phyloP scores from a whole-genome alignment of 2,113 vertebrate genomes.

The Nesospiza acunhae region DNA sequence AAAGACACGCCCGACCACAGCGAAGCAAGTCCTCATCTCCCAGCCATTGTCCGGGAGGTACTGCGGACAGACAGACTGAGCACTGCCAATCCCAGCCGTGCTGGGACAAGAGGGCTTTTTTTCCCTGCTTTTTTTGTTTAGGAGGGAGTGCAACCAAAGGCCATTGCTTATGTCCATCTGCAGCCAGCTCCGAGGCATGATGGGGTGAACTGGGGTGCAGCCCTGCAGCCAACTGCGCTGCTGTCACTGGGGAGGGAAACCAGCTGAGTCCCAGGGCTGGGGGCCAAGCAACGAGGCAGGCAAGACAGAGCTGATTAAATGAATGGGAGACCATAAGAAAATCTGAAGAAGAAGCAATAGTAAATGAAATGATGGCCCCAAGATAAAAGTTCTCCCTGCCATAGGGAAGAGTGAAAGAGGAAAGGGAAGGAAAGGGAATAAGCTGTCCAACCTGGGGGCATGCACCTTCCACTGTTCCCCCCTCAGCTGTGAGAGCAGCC shows the following conservation, averaged over 20 bases:
- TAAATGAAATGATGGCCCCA: not conserved
- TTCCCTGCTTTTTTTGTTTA: not conserved
- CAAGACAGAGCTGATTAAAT: not conserved
- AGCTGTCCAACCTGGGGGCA: not conserved
- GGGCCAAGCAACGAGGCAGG: not conserved
- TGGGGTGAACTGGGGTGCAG: not conserved
- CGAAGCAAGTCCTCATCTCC: not conserved
- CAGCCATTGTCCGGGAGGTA: not conserved
- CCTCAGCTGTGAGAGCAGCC: not conserved
- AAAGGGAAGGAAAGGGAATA: not conserved
- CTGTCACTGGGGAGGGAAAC: not conserved
- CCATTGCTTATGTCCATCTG: not conserved
- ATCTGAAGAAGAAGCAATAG: not conserved
- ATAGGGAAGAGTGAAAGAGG: not conserved
- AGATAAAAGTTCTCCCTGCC: not conserved
- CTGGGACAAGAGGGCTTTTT: not conserved
- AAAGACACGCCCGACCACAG: not conserved
- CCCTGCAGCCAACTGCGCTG: not conserved
- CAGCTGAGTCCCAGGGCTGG: constrained; percentile 14
- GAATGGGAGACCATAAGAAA: constrained; percentile 14
- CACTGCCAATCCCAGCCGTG: not conserved
- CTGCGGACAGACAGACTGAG: not conserved
- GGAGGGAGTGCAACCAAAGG: not conserved
- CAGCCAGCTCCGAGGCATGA: rapidly evolving
- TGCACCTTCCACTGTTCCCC: not conserved